Evolutionary conservation across 2,888 invertebrate genomes (phyloP).

Genomic region (Gari tellinella): DNA sequence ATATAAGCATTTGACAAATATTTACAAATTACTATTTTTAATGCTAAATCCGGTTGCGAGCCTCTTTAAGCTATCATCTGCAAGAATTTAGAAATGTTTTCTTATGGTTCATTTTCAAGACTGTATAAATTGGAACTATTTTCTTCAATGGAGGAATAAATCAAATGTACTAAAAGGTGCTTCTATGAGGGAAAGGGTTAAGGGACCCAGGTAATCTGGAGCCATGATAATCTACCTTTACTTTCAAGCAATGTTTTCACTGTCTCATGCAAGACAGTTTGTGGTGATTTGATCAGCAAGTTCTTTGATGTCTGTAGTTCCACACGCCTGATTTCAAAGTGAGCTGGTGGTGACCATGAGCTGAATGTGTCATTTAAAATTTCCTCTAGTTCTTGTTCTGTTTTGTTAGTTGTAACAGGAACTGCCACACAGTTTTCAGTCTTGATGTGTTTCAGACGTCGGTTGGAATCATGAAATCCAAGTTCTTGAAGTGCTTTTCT

Average conservation of each 20-base stretch:
- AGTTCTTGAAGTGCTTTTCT: slow-evolving; percentile 4
- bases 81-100: too few species aligned
- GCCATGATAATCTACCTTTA: slow-evolving; percentile 24
- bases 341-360: not conserved
- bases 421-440: slow-evolving; percentile 29
- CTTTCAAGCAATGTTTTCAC: slow-evolving; percentile 7
- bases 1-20: too few species aligned
- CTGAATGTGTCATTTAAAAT: not conserved
- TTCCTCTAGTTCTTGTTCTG: not conserved
- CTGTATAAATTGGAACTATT: too few species aligned
- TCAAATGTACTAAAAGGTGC: too few species aligned
- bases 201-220: too few species aligned
- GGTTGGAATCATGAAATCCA: slow-evolving; percentile 18
- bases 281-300: slow-evolving; percentile 27
- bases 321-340: slow-evolving; percentile 9
- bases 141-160: too few species aligned
- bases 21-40: too few species aligned
- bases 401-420: slow-evolving; percentile 16
- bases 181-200: too few species aligned
- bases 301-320: slow-evolving; percentile 35
- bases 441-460: slow-evolving; percentile 25
- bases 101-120: too few species aligned
- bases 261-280: slow-evolving; percentile 18
- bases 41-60: too few species aligned
- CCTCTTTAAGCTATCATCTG: too few species aligned